Evolutionary conservation across 1,140 invertebrate species (phyloP).

Genomic region (Tenebrio molitor): DNA sequence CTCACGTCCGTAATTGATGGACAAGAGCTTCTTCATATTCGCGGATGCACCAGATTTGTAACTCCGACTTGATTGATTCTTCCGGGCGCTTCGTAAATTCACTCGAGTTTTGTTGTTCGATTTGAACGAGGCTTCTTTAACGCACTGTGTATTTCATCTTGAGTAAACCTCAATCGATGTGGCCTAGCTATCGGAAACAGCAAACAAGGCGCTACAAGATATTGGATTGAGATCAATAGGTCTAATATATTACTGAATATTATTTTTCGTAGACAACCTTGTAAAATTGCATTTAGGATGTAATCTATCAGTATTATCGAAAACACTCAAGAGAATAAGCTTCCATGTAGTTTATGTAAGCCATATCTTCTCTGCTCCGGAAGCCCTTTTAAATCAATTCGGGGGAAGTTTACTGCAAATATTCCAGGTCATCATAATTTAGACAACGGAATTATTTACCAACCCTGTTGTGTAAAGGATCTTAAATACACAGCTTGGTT

Average conservation of each 20-base stretch:
- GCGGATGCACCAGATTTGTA: too few species aligned
- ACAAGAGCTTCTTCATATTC: too few species aligned
- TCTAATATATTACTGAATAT: conserved; percentile 14
- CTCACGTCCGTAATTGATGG: neutral
- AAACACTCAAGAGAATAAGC: conserved; percentile 42
- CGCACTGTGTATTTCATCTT: too few species aligned
- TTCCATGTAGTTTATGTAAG: conserved; percentile 28
- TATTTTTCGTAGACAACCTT: conserved; percentile 35
- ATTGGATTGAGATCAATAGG: conserved; percentile 5
- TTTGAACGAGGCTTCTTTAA: too few species aligned
- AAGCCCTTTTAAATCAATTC: conserved; percentile 18
- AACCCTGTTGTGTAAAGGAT: neutral
- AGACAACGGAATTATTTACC: neutral
- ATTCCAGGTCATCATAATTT: neutral
- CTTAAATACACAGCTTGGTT: neutral
- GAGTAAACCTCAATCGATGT: too few species aligned
- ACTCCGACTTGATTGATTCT: too few species aligned
- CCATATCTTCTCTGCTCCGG: conserved; percentile 5
- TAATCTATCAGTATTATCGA: conserved; percentile 43
- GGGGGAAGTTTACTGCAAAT: conserved; percentile 6
- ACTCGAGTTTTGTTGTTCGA: too few species aligned
- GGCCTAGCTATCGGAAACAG: neutral
- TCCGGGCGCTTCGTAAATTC: too few species aligned
- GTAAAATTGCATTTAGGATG: conserved; percentile 38
- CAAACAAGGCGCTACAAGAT: neutral